phyloP scores from a whole-genome alignment of 2,888 invertebrate species.

The Stenodema calcarata region DNA sequence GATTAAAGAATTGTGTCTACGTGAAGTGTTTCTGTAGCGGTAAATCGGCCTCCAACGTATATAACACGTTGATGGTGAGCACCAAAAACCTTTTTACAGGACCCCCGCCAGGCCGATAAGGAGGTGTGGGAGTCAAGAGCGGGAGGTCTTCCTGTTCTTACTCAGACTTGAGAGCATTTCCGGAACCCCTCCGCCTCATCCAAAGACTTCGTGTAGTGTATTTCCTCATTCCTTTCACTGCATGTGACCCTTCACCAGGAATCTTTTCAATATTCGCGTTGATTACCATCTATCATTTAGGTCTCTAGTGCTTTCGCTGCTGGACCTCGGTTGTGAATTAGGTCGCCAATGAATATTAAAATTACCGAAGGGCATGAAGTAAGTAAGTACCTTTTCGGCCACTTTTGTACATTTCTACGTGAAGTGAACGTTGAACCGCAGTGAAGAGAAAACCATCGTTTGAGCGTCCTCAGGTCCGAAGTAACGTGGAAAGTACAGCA shows the following conservation, averaged over 20 bases:
- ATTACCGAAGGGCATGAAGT: too few species aligned
- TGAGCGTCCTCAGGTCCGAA: too few species aligned
- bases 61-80: constrained; percentile 30
- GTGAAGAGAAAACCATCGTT: too few species aligned
- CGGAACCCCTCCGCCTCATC: background rate
- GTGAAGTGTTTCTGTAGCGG: constrained; percentile 18
- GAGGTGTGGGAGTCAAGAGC: background rate
- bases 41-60: constrained; percentile 13
- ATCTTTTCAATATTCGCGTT: background rate
- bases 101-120: background rate
- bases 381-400: too few species aligned
- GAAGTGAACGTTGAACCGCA: too few species aligned
- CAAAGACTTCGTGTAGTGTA: background rate
- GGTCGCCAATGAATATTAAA: too few species aligned
- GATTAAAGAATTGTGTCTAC: constrained; percentile 8
- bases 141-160: background rate
- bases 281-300: background rate
- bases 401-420: too few species aligned
- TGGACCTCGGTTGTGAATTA: too few species aligned
- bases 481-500: too few species aligned
- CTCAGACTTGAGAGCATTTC: background rate
- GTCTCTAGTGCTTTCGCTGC: background rate
- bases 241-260: background rate
- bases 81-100: constrained; percentile 41
- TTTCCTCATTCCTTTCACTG: background rate